Evolutionary conservation across 2,888 invertebrate species (phyloP).

Genomic region (Platerodrilus igneus): DNA sequence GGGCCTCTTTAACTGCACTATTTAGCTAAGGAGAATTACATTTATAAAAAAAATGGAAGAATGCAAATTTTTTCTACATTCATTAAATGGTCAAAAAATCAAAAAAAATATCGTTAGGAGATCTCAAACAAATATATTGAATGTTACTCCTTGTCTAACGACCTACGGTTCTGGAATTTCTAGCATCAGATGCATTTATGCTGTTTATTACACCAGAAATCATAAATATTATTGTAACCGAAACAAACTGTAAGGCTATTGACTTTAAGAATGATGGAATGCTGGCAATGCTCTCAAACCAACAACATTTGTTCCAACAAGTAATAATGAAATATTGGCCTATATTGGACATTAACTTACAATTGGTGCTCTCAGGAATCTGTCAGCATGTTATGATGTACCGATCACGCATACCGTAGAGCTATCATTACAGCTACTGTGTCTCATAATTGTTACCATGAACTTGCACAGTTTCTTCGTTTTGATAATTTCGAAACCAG

Average conservation of each 20-base stretch:
- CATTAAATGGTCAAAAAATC: too few species aligned
- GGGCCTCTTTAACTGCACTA: too few species aligned
- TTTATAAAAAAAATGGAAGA: too few species aligned
- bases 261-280: conserved; percentile 4
- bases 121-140: too few species aligned
- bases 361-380: conserved; percentile 8
- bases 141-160: too few species aligned
- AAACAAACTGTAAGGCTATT: conserved; percentile 8
- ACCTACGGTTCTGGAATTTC: too few species aligned
- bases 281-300: conserved; percentile 1
- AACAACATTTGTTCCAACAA: conserved; percentile 7
- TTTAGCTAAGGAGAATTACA: too few species aligned
- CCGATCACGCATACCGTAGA: conserved; percentile 2
- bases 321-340: conserved; percentile 2
- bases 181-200: conserved; percentile 4
- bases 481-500: conserved; percentile 15
- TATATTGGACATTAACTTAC: conserved; percentile 7
- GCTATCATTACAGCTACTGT: conserved; percentile 8
- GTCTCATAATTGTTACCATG: conserved; percentile 7
- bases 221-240: conserved; percentile 6
- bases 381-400: conserved; percentile 7
- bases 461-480: conserved; percentile 3
- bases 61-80: too few species aligned
- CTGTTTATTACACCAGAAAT: conserved; percentile 2
- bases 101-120: too few species aligned